Evolutionary conservation across 2,888 invertebrate species (phyloP).

Genomic region (Notodonta dromedarius): DNA sequence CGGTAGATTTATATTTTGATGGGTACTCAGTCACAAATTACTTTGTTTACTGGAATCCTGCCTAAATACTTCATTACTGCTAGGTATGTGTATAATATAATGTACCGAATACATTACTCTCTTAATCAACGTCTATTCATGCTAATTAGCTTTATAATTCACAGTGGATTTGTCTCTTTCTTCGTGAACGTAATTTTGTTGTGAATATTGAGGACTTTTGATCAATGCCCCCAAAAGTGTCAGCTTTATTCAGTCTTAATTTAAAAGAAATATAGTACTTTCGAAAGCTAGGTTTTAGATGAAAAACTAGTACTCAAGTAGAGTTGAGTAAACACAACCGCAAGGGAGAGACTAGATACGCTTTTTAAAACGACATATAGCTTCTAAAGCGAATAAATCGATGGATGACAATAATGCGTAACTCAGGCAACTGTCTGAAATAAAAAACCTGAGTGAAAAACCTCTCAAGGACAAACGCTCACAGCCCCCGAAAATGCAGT

Average conservation of each 20-base stretch:
- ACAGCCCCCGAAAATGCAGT: conserved; percentile 29
- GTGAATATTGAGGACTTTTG: not conserved
- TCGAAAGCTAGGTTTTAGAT: too few relatives aligned
- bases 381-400: too few relatives aligned
- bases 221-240: not conserved
- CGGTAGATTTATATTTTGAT: not conserved
- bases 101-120: conserved; percentile 15
- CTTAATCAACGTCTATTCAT: conserved; percentile 27
- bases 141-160: conserved; percentile 16
- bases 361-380: too few relatives aligned
- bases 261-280: too few relatives aligned
- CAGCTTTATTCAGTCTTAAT: too few relatives aligned
- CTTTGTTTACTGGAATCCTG: conserved; percentile 4
- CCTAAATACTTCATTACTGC: conserved; percentile 2
- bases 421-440: too few relatives aligned
- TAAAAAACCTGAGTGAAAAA: too few relatives aligned
- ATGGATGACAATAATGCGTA: too few relatives aligned
- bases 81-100: not conserved
- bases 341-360: too few relatives aligned
- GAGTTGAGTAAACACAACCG: too few relatives aligned
- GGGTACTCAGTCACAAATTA: conserved; percentile 5
- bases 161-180: not conserved
- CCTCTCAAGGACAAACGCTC: not conserved
- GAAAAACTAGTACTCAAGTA: too few relatives aligned
- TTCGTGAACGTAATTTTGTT: not conserved